phyloP scores from a whole-genome alignment of 2,888 invertebrate genomes.

The Pseudococcus viburni region DNA sequence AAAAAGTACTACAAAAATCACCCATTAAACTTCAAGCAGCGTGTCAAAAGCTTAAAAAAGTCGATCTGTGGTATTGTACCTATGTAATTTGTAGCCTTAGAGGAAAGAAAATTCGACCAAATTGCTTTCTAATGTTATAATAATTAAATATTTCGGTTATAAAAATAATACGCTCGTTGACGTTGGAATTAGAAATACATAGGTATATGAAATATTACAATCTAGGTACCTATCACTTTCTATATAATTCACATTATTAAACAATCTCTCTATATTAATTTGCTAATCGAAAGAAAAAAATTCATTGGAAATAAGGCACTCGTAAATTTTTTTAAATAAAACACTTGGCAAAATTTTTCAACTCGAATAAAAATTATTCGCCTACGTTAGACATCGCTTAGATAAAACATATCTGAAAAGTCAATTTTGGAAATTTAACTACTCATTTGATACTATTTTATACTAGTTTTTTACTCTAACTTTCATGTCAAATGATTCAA shows the following conservation, averaged over 20 bases:
- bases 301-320: neutral
- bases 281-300: neutral
- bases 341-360: constrained; percentile 1
- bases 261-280: neutral
- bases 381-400: neutral
- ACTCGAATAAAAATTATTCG: neutral
- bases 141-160: neutral
- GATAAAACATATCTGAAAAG: constrained; percentile 60
- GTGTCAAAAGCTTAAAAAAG: too few species aligned
- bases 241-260: neutral
- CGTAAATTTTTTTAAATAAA: neutral
- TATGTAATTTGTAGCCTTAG: neutral
- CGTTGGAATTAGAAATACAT: neutral
- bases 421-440: constrained; percentile 57
- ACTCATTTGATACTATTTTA: constrained; percentile 59
- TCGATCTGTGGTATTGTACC: too few species aligned
- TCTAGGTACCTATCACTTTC: neutral
- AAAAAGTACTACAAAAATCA: too few species aligned
- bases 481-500: constrained; percentile 28
- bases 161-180: neutral
- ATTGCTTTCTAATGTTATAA: neutral
- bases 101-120: neutral
- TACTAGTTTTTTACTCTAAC: constrained; percentile 52
- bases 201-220: neutral
- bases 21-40: too few species aligned